Base-by-base conservation (phyloP, 2,888 invertebrate species). In the Megamerina dolium region DNA sequence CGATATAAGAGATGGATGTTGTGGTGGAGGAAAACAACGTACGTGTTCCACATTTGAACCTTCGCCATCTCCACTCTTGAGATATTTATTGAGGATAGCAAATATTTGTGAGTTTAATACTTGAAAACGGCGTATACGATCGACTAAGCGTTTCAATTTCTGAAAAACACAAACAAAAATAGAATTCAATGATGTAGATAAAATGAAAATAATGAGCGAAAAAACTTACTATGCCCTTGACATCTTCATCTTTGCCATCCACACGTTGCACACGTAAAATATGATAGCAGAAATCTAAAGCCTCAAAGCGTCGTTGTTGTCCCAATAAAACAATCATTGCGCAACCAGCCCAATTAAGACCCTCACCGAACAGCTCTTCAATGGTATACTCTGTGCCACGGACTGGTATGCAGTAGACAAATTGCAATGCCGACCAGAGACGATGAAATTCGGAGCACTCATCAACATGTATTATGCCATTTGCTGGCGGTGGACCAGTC, bases 71-170 rank as follows among this genome's bases (percentile, higher is more conserved):
- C 86, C 87, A 3, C 87, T 85, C 59, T 89, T 88, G 48, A 95
- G 78, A 73, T 94, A 95, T 64, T 96, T 93, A 73, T 93, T 90
- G 47, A 96, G 76, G 50, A 93, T 87, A 32, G 94, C 92, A 75
- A 95, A 95, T 56, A 96, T 93, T 76, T 99, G 97, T 10, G 93
- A 94, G 76, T 99, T 99, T 44, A 99, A 77, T 49, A 99, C 94
- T 75, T 99, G 97, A 75, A 97, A 97, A 46, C 96, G 83, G 34
- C 97, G 80, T 61, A 99, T 94, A 51, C 97, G 81, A 73, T 99
- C 97, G 48, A 95, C 94, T 95, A 97, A 95, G 43, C 91, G 81
- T 64, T 95, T 94, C 55, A 97, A 74, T 54, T 87, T 87, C 93
- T 95, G 68, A 57, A 64, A 72, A 12, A 20, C 17, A 46, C 44